These are phyloP conservation scores for Oryzias woworae DNA, from an alignment of 2,113 vertebrate species.

Conservation along the genomic window DNA sequence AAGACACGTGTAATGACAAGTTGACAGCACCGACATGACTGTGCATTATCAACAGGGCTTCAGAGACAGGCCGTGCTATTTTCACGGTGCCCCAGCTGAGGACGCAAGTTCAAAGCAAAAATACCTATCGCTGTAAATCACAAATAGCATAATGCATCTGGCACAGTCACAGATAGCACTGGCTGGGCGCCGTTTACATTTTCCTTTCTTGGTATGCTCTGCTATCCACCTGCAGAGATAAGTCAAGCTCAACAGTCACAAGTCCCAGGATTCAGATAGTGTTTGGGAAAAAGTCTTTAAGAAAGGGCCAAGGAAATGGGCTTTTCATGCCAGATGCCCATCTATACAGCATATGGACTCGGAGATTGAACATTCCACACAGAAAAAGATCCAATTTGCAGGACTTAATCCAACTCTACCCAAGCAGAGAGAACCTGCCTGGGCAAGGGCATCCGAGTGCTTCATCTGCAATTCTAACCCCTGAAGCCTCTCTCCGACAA, in stretches of 20 bases:
- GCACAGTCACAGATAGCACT: conserved; percentile 6
- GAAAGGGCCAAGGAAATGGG: conserved; percentile 42
- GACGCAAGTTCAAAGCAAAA: conserved; percentile 31
- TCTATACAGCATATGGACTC: conserved; percentile 41
- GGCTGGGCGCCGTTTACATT: conserved; percentile 27
- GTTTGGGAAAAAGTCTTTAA: conserved; percentile 23
- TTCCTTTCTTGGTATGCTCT: conserved; percentile 17
- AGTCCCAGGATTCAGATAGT: conserved; percentile 21
- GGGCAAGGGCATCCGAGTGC: conserved; percentile 25
- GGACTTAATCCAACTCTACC: conserved; percentile 51
- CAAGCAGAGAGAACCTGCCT: conserved; percentile 38
- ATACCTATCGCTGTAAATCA: conserved; percentile 34
- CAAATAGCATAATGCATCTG: conserved; percentile 35
- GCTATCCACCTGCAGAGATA: conserved; percentile 29
- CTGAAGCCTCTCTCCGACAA: conserved; percentile 43
- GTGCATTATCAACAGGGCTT: conserved; percentile 26
- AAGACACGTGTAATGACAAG: conserved; percentile 36
- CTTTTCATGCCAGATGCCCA: conserved; percentile 50
- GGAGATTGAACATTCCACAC: conserved; percentile 38
- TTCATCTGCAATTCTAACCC: conserved; percentile 58
- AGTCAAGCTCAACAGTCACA: conserved; percentile 24
- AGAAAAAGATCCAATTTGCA: conserved; percentile 35
- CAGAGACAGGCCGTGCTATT: conserved; percentile 10
- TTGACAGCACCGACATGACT: conserved; percentile 14
- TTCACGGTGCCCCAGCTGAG: conserved; percentile 6